Base-by-base conservation (phyloP, 2,888 invertebrate species). In the Lepidocyrtoides sp. region DNA sequence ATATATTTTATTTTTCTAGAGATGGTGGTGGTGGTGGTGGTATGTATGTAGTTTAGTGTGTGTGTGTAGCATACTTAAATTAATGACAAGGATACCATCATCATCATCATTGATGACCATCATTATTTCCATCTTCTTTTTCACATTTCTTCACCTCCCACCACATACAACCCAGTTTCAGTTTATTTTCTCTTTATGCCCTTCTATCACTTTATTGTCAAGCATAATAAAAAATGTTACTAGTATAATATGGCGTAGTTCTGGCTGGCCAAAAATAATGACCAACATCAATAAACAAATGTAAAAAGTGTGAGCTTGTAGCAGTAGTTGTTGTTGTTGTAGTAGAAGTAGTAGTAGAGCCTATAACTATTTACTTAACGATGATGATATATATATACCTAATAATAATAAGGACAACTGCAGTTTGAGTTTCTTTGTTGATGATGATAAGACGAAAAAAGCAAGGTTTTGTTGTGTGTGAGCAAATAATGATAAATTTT, bases 401-500 rank as follows among this genome's bases (percentile, higher is more conserved):
- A 7, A 10, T 20, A 41, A 41, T 17, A 41, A 72, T 26, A 63
- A 72, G 36, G 20, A 72, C 36, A n/a, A 36, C 36, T 72, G 69
- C 69, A 36, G 69, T 41, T 36, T 41, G 36, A n/a, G 20, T 41
- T 41, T 41, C 14, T 23, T 57, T 57, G n/a, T 1, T 63, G 63
- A 26, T 29, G 63, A 26, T 36, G 66, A 29, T 26, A 41, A 69
- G 69, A 41, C 26, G 32, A 41, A 36, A 32, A 77, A 51, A 77
- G 29, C 51, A 77, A 77, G 77, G 51, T 77, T 48, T 66, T 51
- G 77, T 26, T 48, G 75, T 48, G 75, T 48, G 77, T 77, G 77
- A 77, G 77, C 77, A 77, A 77, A 77, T 77, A 69, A 41, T 41
- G 69, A 69, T 69, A 69, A 69, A 20, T 66, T 69, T 69, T 14